A percentile compares a stretch with the other conserved stretches of the same genome.
These are phyloP conservation scores for Tetramorium bicarinatum DNA, from an alignment of 2,888 invertebrate species.

Conservation along the genomic window DNA sequence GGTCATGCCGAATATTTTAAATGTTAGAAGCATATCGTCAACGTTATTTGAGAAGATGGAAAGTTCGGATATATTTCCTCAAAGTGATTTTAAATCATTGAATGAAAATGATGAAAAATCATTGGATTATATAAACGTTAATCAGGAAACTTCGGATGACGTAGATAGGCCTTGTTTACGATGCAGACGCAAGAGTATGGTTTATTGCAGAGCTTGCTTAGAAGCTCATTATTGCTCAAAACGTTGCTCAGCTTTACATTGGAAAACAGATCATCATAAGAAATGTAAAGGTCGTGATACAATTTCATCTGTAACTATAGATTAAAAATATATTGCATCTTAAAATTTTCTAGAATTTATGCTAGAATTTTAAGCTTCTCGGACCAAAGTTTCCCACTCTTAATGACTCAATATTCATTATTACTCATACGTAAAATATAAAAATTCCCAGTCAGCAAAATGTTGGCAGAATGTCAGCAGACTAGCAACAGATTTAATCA, in stretches of 20 bases:
- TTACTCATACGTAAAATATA: not conserved
- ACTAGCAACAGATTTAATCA: too few relatives aligned
- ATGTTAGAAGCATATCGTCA: slow-evolving; percentile 65
- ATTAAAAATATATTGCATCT: not conserved
- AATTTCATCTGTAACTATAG: not conserved
- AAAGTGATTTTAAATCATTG: not conserved
- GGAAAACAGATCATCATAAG: slow-evolving; percentile 70
- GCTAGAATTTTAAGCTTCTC: not conserved
- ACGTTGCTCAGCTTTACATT: slow-evolving; percentile 70
- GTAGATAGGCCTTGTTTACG: slow-evolving; percentile 65
- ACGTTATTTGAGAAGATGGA: slow-evolving; percentile 53
- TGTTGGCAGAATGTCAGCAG: too few relatives aligned
- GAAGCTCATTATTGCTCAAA: slow-evolving; percentile 75
- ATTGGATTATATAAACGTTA: not conserved
- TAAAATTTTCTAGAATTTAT: not conserved
- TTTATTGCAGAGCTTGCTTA: slow-evolving; percentile 72
- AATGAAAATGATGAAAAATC: not conserved
- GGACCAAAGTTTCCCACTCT: not conserved
- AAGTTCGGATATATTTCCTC: not conserved
- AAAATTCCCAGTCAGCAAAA: too few relatives aligned
- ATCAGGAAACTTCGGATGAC: slow-evolving; percentile 22
- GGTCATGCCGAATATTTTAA: slow-evolving; percentile 26
- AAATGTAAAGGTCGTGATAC: slow-evolving; percentile 63
- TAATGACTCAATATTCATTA: slow-evolving; percentile 58
- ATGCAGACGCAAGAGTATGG: slow-evolving; percentile 67